Base-by-base conservation (phyloP, 2,888 invertebrate species). In the Fragum whitleyi region DNA sequence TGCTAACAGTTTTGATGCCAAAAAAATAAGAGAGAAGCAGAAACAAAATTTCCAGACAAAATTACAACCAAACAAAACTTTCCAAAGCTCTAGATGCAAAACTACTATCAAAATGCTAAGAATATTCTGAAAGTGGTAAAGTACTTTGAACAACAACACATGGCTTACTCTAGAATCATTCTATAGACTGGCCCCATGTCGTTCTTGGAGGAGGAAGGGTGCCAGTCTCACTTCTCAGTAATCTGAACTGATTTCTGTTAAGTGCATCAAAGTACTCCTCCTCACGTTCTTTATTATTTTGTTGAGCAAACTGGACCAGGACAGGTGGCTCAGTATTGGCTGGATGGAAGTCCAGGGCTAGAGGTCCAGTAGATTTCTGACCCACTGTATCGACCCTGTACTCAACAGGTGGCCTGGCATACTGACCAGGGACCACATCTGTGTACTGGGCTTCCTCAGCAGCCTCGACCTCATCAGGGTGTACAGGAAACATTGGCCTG, bases 401-500 rank as follows among this genome's bases (percentile, higher is more conserved):
- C 42, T 65, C 42, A 36, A 42, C 42, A 23, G 65, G 65, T 42
- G 65, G 65, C 42, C 65, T 39, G 42, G 21, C 42, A 42, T 65
- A 65, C 65, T 65, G 65, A 42, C 65, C 65, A 23, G 65, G 42
- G 2, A 42, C 42, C n/a, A 42, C 42, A 23, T 65, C 65, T 36
- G 65, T 42, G 26, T 65, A 26, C 14, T 42, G 28, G 11, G 65
- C 42, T 36, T 65, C 42, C 42, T 65, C 65, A 2, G 65, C 65
- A 21, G 65, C 65, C 42, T 65, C 65, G 7, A 65, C 57, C 11
- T 55, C 75, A 32, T 74, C 73, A 32, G 72, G 74, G 14, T 55
- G 51, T 32, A 85, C 23, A n/a, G 80, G 74, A n/a, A 67, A 81
- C 73, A 83, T 36, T 9, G 76, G 84, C 2, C 87, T 71, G 26